A percentile compares a stretch with the other conserved stretches of the same genome.
Evolutionary conservation across 1,140 invertebrate genomes (phyloP).

Genomic region (Mycetomoellerius zeteki): DNA sequence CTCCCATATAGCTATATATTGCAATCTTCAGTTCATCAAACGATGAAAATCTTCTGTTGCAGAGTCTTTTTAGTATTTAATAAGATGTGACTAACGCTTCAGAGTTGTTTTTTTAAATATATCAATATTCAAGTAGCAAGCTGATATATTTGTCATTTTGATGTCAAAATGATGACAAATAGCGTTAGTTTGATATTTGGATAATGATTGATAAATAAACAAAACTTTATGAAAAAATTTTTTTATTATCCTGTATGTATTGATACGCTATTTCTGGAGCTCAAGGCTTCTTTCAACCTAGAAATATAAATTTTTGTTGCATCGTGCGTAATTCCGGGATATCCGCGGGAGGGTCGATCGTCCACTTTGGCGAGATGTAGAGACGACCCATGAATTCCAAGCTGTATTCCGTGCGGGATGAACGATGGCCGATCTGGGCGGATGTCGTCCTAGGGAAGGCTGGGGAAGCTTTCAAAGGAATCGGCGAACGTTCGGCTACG

Average conservation of each 20-base stretch:
- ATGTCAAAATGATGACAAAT: no score
- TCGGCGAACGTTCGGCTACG: slow-evolving; percentile 70
- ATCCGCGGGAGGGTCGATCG: slow-evolving; percentile 77
- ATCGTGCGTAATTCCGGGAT: slow-evolving; percentile 66
- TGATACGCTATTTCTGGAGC: not conserved
- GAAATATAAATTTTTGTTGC: slow-evolving; percentile 77
- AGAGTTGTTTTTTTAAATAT: no score
- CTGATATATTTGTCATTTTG: no score
- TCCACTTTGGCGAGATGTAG: slow-evolving; percentile 83
- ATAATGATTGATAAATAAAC: no score
- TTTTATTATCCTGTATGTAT: not conserved
- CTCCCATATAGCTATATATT: no score
- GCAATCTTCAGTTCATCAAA: no score
- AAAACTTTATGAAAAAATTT: no score
- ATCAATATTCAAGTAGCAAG: no score
- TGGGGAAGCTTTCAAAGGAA: slow-evolving; percentile 77
- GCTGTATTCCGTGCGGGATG: slow-evolving; percentile 78
- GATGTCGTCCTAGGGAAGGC: slow-evolving; percentile 80
- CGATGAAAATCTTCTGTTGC: no score
- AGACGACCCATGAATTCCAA: slow-evolving; percentile 83
- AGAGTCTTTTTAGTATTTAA: no score
- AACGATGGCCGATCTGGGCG: slow-evolving; percentile 85
- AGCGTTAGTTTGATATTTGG: no score
- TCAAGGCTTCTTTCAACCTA: slow-evolving; percentile 71
- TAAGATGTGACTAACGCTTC: no score